These are phyloP conservation scores for Leptura quadrifasciata DNA, from an alignment of 2,888 invertebrate species.

Conservation along the genomic window DNA sequence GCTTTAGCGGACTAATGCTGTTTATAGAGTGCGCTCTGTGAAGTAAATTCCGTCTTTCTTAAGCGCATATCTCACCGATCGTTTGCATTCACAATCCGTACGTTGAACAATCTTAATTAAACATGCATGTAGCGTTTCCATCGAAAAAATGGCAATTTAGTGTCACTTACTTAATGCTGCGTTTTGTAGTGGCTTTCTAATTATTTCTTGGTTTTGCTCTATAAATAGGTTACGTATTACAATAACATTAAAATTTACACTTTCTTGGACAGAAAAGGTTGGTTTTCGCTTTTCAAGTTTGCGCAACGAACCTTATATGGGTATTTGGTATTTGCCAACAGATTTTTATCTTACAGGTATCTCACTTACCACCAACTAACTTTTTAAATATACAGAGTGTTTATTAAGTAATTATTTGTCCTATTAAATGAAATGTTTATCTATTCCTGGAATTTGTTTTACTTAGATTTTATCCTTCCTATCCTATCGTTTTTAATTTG, in stretches of 20 bases:
- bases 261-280: constrained; percentile 21
- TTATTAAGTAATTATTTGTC: too few relatives aligned
- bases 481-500: too few relatives aligned
- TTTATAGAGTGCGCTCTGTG: constrained; percentile 27
- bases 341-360: too few relatives aligned
- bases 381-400: too few relatives aligned
- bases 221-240: constrained; percentile 31
- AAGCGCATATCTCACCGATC: constrained; percentile 45
- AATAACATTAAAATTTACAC: constrained; percentile 29
- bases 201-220: constrained; percentile 34
- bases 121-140: constrained; percentile 36
- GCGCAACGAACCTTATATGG: constrained; percentile 6
- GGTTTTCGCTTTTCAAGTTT: constrained; percentile 17
- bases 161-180: constrained; percentile 37
- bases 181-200: constrained; percentile 35
- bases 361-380: background rate
- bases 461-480: too few relatives aligned
- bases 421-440: too few relatives aligned
- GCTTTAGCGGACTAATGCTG: constrained; percentile 39
- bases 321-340: background rate
- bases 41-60: constrained; percentile 43
- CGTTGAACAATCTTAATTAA: constrained; percentile 39
- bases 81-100: constrained; percentile 39
- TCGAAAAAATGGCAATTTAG: constrained; percentile 40
- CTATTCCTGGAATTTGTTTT: too few relatives aligned